A percentile compares a stretch with the other conserved stretches of the same genome.
These are phyloP conservation scores for Tetraodon nigroviridis DNA, from an alignment of 2,113 vertebrate species.

Conservation along the genomic window DNA sequence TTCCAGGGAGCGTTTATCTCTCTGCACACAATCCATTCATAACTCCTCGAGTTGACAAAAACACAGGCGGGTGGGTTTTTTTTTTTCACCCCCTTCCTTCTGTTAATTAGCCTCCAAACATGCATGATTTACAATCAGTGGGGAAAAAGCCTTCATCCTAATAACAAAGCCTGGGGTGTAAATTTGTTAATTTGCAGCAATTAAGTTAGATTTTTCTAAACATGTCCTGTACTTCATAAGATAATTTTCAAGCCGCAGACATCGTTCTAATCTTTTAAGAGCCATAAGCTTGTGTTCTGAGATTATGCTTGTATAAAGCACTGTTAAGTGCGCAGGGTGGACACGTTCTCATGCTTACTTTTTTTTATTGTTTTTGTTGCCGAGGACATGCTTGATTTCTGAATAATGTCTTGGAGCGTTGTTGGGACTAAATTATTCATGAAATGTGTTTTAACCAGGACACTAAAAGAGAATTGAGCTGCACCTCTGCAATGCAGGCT, in stretches of 20 bases:
- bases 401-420: not conserved
- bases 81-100: not conserved
- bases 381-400: conserved; percentile 8
- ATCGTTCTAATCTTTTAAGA: conserved; percentile 30
- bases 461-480: conserved; percentile 20
- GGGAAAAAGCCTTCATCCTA: conserved; percentile 1
- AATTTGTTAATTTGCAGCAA: conserved; percentile 40
- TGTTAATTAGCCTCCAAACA: not conserved
- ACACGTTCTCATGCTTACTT: not conserved
- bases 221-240: conserved; percentile 13
- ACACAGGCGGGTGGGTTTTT: not conserved
- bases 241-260: conserved; percentile 7
- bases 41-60: conserved; percentile 5
- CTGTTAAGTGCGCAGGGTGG: not conserved
- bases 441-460: conserved; percentile 9
- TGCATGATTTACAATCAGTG: not conserved
- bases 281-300: conserved; percentile 9
- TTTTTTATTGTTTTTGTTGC: not conserved
- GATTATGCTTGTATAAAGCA: conserved; percentile 5
- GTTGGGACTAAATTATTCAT: conserved; percentile 31
- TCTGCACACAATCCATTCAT: conserved; percentile 13
- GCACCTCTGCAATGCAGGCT: conserved; percentile 3
- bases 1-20: conserved; percentile 15
- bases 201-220: conserved; percentile 45
- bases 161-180: conserved; percentile 31